These are phyloP conservation scores for Rugalucina vietnamica DNA, from an alignment of 2,888 invertebrate species.

Conservation along the genomic window DNA sequence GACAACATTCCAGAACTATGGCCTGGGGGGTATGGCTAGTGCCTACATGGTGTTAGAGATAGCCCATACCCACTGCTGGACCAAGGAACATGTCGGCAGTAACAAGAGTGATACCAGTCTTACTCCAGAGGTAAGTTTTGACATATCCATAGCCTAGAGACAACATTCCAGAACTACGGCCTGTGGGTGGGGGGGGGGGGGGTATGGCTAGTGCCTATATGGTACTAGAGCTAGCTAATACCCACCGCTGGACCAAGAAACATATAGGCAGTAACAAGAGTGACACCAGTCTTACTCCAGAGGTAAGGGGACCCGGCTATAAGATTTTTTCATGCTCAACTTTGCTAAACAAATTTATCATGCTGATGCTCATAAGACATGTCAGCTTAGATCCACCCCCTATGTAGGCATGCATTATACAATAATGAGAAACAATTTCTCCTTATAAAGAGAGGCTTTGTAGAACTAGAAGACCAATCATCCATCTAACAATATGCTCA, in stretches of 20 bases:
- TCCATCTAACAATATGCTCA: no score
- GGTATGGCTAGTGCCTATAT: constrained; percentile 98
- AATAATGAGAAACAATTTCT: no score
- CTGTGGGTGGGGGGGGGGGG: no score
- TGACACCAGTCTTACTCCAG: constrained; percentile 80
- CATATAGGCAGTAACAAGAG: constrained; percentile 76
- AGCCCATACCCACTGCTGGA: constrained; percentile 96
- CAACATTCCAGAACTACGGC: constrained; percentile 96
- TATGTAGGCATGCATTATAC: no score
- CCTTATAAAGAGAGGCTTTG: no score
- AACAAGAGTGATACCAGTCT: constrained; percentile 81
- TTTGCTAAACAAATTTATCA: no score
- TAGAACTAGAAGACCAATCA: no score
- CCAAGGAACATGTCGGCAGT: constrained; percentile 76
- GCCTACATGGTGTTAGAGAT: constrained; percentile 99
- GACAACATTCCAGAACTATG: constrained; percentile 95
- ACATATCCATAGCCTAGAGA: constrained; percentile 95
- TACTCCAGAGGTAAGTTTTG: constrained; percentile 81
- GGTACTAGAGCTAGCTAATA: constrained; percentile 98
- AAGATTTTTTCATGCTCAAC: no score
- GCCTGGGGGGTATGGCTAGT: constrained; percentile 97
- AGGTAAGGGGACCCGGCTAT: no score
- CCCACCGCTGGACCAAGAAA: constrained; percentile 89
- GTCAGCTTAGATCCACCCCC: no score
- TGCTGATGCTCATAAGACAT: no score